These are phyloP conservation scores for Callithrix jacchus DNA, from an alignment of 2,113 vertebrate genomes.

Conservation along the genomic window DNA sequence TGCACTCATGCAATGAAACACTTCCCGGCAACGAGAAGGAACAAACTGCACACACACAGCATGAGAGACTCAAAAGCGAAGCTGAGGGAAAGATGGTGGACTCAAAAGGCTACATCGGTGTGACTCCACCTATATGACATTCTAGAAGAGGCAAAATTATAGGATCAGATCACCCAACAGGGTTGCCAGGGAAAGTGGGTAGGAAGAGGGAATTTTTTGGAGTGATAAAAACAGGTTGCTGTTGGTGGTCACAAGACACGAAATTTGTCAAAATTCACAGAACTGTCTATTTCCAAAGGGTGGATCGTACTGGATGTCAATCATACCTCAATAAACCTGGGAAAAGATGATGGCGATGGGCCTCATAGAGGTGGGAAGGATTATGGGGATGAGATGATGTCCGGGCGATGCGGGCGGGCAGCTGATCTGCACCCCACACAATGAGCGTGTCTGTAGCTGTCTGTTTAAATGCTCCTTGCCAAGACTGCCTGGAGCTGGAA, in stretches of 20 bases:
- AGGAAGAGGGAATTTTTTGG: background rate
- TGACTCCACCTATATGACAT: background rate
- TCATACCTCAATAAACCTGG: background rate
- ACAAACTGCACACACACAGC: too few species aligned
- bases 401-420: background rate
- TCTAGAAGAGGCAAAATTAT: background rate
- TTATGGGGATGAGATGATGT: rapidly evolving
- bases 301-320: background rate
- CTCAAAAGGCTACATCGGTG: background rate
- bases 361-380: background rate
- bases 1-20: rapidly evolving
- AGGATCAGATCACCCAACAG: background rate
- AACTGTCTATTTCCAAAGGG: background rate
- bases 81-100: background rate
- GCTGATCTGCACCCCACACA: background rate
- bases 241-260: background rate
- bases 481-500: background rate
- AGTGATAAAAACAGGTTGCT: background rate
- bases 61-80: background rate
- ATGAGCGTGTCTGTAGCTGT: background rate
- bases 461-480: background rate
- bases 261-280: background rate
- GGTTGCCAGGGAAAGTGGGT: background rate
- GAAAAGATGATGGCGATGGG: background rate
- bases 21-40: background rate